phyloP scores from a whole-genome alignment of 2,888 invertebrate species.

The Frankliniella intonsa region DNA sequence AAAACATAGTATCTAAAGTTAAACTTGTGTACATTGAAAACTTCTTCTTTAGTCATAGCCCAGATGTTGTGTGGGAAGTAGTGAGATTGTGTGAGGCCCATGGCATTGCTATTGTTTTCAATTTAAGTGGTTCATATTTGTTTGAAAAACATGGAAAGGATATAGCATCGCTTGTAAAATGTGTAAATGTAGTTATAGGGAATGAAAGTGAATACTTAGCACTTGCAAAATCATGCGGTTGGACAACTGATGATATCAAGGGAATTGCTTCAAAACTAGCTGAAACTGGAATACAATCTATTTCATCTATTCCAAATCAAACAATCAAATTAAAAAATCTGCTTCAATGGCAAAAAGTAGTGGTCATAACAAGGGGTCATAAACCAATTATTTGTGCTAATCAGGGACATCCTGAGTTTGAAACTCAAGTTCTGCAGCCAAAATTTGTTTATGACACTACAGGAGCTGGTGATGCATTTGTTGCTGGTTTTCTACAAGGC shows the following conservation, averaged over 20 bases:
- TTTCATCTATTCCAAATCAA: not conserved
- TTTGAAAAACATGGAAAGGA: not conserved
- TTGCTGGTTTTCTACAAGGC: not conserved
- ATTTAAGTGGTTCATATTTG: not conserved
- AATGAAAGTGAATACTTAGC: not conserved
- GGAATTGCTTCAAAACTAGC: not conserved
- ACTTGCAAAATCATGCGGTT: not conserved
- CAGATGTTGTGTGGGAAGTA: not conserved
- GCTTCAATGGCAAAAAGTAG: not conserved
- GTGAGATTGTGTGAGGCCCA: not conserved
- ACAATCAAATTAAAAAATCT: not conserved
- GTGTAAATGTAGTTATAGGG: not conserved
- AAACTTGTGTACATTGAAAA: constrained; percentile 13
- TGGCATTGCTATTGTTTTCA: not conserved
- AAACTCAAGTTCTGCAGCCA: not conserved
- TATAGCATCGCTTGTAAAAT: not conserved
- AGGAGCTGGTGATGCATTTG: constrained; percentile 9
- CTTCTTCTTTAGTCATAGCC: not conserved
- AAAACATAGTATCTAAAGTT: not conserved
- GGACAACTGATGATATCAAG: not conserved
- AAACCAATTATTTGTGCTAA: not conserved
- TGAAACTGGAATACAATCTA: not conserved
- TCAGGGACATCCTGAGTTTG: not conserved
- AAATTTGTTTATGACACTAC: not conserved
- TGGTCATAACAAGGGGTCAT: not conserved